These are phyloP conservation scores for Notarius lentiginosus DNA, from an alignment of 2,113 vertebrate species.

Conservation along the genomic window DNA sequence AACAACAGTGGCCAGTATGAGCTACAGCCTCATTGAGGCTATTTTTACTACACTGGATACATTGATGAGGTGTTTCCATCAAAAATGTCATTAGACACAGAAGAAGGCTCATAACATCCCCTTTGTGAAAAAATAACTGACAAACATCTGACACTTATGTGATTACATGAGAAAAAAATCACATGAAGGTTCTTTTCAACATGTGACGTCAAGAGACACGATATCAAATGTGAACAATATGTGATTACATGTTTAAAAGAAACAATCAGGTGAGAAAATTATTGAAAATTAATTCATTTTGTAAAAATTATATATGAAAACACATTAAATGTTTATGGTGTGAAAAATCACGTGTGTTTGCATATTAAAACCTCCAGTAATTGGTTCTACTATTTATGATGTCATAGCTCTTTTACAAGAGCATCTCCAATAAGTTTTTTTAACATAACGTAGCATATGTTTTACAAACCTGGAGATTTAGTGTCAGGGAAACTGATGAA, in stretches of 20 bases:
- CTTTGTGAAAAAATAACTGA: not conserved
- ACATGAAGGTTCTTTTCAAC: not conserved
- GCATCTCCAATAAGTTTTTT: not conserved
- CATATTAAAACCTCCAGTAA: not conserved
- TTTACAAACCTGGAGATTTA: conserved; percentile 69
- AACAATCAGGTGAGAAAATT: not conserved
- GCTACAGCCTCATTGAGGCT: too few relatives aligned
- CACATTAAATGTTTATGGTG: not conserved
- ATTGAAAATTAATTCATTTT: not conserved
- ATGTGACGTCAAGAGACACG: not conserved
- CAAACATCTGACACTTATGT: not conserved
- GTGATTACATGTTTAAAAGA: not conserved
- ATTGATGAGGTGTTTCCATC: not conserved
- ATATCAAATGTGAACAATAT: not conserved
- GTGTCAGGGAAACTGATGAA: conserved; percentile 67
- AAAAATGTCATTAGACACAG: not conserved
- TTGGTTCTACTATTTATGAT: not conserved
- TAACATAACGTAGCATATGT: not conserved
- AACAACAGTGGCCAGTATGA: too few relatives aligned
- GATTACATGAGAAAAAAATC: not conserved
- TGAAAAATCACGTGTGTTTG: not conserved
- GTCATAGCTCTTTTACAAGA: too few relatives aligned
- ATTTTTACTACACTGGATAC: not conserved
- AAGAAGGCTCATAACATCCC: not conserved
- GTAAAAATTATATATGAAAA: not conserved